phyloP scores from a whole-genome alignment of 2,888 invertebrate species.

The Plemyria rubiginata region DNA sequence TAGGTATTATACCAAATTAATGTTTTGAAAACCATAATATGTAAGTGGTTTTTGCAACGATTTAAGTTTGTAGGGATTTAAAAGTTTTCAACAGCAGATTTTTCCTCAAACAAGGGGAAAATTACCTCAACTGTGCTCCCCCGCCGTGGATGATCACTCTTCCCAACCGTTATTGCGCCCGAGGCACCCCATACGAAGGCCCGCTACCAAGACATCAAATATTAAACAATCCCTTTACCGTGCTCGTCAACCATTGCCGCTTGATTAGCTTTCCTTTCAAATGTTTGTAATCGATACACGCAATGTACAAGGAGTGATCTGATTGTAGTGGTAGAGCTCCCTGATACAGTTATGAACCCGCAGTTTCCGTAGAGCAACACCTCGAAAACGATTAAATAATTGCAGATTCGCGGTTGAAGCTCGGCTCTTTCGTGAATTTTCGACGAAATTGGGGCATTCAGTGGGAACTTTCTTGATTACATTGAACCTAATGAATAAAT shows the following conservation, averaged over 20 bases:
- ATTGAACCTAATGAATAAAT: conserved; percentile 69
- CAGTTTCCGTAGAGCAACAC: conserved; percentile 73
- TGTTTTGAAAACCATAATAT: no score
- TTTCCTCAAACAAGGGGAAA: conserved; percentile 44
- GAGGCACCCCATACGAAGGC: conserved; percentile 72
- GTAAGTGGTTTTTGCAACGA: background rate
- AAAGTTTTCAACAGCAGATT: background rate
- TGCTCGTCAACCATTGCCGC: conserved; percentile 48
- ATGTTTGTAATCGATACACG: conserved; percentile 8
- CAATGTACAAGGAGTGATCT: conserved; percentile 39
- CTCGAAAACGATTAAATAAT: conserved; percentile 79
- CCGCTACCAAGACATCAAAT: conserved; percentile 50
- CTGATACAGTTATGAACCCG: conserved; percentile 58
- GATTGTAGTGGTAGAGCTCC: conserved; percentile 35
- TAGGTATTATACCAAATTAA: no score
- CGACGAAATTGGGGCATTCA: conserved; percentile 69
- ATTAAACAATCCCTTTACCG: conserved; percentile 41
- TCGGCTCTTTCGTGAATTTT: conserved; percentile 70
- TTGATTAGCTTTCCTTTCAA: conserved; percentile 13
- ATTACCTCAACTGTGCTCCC: conserved; percentile 52
- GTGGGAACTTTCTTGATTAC: conserved; percentile 70
- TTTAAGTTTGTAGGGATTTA: background rate
- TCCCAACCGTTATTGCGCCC: conserved; percentile 72
- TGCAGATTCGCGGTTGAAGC: conserved; percentile 70
- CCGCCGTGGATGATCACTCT: conserved; percentile 71